These are phyloP conservation scores for Pheosia gnoma DNA, from an alignment of 2,888 invertebrate genomes.

Conservation along the genomic window DNA sequence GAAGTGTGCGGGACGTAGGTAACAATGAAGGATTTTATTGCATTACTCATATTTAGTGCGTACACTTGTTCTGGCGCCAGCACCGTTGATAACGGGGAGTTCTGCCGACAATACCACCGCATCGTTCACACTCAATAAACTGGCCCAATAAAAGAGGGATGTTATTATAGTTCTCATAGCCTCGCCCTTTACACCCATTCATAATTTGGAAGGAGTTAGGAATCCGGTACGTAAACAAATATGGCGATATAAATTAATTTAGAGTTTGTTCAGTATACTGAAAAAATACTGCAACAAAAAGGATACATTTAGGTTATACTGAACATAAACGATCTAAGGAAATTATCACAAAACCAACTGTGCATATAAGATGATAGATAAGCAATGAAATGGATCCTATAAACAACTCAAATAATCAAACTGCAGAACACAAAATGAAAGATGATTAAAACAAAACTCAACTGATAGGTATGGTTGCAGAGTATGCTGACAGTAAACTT, in stretches of 20 bases:
- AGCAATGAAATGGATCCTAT: no score
- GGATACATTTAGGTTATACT: no score
- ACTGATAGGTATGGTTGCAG: no score
- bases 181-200: slow-evolving; percentile 47
- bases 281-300: no score
- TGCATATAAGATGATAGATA: no score
- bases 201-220: slow-evolving; percentile 50
- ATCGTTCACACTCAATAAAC: slow-evolving; percentile 56
- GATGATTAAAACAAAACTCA: no score
- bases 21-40: not conserved
- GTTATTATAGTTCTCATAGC: slow-evolving; percentile 43
- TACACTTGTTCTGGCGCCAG: slow-evolving; percentile 50
- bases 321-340: no score
- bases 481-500: no score
- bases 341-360: no score
- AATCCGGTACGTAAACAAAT: slow-evolving; percentile 50
- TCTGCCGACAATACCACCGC: slow-evolving; percentile 41
- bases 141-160: slow-evolving; percentile 55
- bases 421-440: no score
- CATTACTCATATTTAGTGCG: not conserved
- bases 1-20: not conserved
- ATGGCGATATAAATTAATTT: not conserved
- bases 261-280: no score
- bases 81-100: slow-evolving; percentile 40
- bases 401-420: no score